Evolutionary conservation across 1,140 invertebrate genomes (phyloP), one percentile per base, ranked within the genome.

Genomic region (Drosophila kanapiae): DNA sequence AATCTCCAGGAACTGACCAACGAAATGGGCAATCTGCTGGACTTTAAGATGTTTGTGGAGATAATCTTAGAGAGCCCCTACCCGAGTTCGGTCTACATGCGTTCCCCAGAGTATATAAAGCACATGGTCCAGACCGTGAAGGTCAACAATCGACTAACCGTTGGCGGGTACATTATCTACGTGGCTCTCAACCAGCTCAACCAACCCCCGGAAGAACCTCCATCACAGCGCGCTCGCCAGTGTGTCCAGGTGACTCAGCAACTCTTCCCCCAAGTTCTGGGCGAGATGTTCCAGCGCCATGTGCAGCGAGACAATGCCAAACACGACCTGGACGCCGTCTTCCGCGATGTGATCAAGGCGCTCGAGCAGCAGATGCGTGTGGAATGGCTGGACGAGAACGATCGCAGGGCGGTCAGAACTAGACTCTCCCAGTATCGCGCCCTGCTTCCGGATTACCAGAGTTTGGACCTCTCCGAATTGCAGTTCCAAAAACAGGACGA

Each of bases 161-260:
- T 92, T 4, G 54, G 77, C 4, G 69, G 90, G 6, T 92, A 92
- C 38, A 91, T 92, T 27, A 61, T 92, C 18, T 92, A 92, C 63
- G 40, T 82, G 3, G 91, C 88, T 0, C 37, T 92, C n/a, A n/a
- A 65, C 3, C 78, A 78, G 31, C 64, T 92, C 0, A 84, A 91
- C 33, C 76, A 87, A 27, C 85, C 82, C 1, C 58, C 65, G 7
- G 75, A 80, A 54, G 82, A 78, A 8, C 64, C 68, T 18, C 57
- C 64, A 0, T 43, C 71, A 31, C 70, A 29, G 8, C 77, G 87
- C 2, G 69, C 64, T 7, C 67, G 62, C 0, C 70, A 82, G 13
- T 92, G 91, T 42, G 83, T 76, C 4, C 59, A 61, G 13, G 42
- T 85, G 3, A 51, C 79, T n/a, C 74, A 82, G 14, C 74, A 76